phyloP scores from a whole-genome alignment of 2,888 invertebrate genomes.

The Limenitis arthemis region DNA sequence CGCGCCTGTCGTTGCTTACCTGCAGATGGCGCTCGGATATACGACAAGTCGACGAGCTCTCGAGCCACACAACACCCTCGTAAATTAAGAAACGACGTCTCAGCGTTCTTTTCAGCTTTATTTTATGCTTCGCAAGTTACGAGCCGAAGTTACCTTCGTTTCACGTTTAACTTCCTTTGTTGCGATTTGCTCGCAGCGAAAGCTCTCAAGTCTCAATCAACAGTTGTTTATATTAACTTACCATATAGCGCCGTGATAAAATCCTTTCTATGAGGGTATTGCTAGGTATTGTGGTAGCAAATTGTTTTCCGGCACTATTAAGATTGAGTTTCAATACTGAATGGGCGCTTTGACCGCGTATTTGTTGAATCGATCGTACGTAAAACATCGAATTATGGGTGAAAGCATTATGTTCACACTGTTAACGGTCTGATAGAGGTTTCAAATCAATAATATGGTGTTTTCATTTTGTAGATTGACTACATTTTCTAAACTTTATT shows the following conservation, averaged over 20 bases:
- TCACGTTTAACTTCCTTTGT: slow-evolving; percentile 23
- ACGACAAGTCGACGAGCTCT: slow-evolving; percentile 29
- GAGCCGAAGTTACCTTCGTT: slow-evolving; percentile 12
- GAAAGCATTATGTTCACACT: slow-evolving; percentile 26
- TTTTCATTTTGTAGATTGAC: slow-evolving; percentile 28
- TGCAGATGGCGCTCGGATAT: slow-evolving; percentile 58
- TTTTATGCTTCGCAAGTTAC: slow-evolving; percentile 36
- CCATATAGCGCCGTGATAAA: slow-evolving; percentile 44
- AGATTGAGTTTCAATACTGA: slow-evolving; percentile 62
- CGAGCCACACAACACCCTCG: slow-evolving; percentile 56
- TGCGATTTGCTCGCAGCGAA: slow-evolving; percentile 21
- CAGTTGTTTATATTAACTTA: slow-evolving; percentile 47
- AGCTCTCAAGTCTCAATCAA: slow-evolving; percentile 31
- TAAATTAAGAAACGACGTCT: slow-evolving; percentile 63
- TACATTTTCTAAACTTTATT: slow-evolving; percentile 40
- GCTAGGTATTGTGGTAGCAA: slow-evolving; percentile 46
- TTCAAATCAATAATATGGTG: slow-evolving; percentile 40
- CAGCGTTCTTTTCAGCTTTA: slow-evolving; percentile 49
- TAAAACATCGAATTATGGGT: slow-evolving; percentile 37
- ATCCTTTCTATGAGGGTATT: slow-evolving; percentile 44
- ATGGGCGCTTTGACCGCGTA: slow-evolving; percentile 35
- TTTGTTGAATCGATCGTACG: slow-evolving; percentile 32
- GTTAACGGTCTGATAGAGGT: slow-evolving; percentile 41
- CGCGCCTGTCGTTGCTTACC: slow-evolving; percentile 43
- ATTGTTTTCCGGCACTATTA: slow-evolving; percentile 64